phyloP scores from a whole-genome alignment of 2,888 invertebrate species.

The Coenonympha glycerion region DNA sequence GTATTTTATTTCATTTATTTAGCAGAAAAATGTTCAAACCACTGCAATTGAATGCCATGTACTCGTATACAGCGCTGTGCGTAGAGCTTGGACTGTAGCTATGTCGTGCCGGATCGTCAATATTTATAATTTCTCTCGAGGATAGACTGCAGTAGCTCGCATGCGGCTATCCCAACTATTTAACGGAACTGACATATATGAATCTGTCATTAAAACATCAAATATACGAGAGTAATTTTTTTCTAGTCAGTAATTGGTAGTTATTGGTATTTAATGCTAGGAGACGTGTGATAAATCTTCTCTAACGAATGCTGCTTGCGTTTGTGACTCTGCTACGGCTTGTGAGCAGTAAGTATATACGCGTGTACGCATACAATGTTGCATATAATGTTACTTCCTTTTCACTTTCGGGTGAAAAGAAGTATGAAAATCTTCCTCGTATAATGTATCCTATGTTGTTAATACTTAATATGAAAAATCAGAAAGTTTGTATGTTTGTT shows the following conservation, averaged over 20 bases:
- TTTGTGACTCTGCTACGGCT: not conserved
- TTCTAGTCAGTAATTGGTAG: slow-evolving; percentile 19
- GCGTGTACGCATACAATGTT: slow-evolving; percentile 44
- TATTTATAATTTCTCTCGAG: slow-evolving; percentile 55
- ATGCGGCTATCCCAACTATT: slow-evolving; percentile 68
- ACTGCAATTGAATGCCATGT: slow-evolving; percentile 14
- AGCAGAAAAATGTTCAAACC: slow-evolving; percentile 2
- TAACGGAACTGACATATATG: slow-evolving; percentile 64
- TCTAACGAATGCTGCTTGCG: slow-evolving; percentile 22
- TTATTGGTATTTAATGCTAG: slow-evolving; percentile 26
- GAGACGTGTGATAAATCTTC: slow-evolving; percentile 37
- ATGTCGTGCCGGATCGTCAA: slow-evolving; percentile 30
- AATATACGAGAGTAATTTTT: slow-evolving; percentile 44
- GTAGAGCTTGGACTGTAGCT: no score
- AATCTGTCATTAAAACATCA: slow-evolving; percentile 66
- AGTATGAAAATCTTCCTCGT: slow-evolving; percentile 19
- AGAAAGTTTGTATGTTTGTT: no score
- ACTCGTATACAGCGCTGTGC: no score
- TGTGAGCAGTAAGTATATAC: slow-evolving; percentile 34
- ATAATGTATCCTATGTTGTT: no score
- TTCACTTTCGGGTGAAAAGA: slow-evolving; percentile 63
- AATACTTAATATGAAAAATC: no score
- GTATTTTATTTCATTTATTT: not conserved
- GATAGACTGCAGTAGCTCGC: slow-evolving; percentile 42
- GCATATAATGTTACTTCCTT: slow-evolving; percentile 47